These are phyloP conservation scores for Bedellia somnulentella DNA, from an alignment of 2,888 invertebrate genomes.

Conservation along the genomic window DNA sequence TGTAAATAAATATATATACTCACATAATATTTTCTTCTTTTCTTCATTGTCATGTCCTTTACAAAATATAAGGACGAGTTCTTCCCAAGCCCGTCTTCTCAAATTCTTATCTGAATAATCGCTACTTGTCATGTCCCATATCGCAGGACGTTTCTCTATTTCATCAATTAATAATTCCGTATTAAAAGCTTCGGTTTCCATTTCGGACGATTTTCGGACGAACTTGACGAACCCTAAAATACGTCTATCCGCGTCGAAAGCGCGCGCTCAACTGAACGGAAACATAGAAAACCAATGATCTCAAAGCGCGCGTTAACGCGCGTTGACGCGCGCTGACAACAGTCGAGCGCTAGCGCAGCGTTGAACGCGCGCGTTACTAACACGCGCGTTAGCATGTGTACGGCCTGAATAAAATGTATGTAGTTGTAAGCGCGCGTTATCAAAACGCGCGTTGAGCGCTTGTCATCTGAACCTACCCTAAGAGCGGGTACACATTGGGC, in stretches of 20 bases:
- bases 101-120: slow-evolving; percentile 5
- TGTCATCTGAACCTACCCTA: too few species aligned
- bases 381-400: neutral
- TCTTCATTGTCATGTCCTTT: slow-evolving; percentile 1
- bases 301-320: too few species aligned
- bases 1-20: too few species aligned
- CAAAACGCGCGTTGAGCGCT: too few species aligned
- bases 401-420: too few species aligned
- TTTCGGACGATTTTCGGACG: neutral
- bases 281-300: too few species aligned
- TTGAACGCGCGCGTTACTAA: neutral
- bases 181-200: neutral
- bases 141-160: slow-evolving; percentile 11
- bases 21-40: slow-evolving; percentile 1
- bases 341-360: neutral
- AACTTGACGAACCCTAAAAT: neutral
- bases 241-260: neutral
- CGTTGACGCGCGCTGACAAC: neutral
- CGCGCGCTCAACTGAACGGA: too few species aligned
- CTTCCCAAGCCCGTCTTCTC: slow-evolving; percentile 1
- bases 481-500: too few species aligned
- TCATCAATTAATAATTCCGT: slow-evolving; percentile 5
- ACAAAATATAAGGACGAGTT: slow-evolving; percentile 1
- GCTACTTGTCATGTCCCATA: slow-evolving; percentile 13
- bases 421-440: too few species aligned